A percentile compares a stretch with the other conserved stretches of the same genome.
Evolutionary conservation across 2,113 vertebrate species (phyloP).

Genomic region (Plecturocebus donacophilus): DNA sequence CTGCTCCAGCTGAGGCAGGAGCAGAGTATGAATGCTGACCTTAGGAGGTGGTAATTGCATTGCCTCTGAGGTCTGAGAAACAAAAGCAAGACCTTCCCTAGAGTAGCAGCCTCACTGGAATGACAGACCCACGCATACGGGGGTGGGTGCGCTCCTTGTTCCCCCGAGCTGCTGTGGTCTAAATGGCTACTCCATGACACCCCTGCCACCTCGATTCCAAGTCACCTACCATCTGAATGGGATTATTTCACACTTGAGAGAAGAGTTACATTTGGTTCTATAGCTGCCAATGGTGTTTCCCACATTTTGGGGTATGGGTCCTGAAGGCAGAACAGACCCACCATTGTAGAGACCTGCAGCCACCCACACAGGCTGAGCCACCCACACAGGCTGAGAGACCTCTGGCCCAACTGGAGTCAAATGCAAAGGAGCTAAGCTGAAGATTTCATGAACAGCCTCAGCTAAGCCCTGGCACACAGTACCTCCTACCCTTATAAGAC

Average conservation of each 20-base stretch:
- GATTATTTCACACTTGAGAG: too few species aligned
- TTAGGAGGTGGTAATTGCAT: accelerated
- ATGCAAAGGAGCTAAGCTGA: accelerated
- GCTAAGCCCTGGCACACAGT: accelerated
- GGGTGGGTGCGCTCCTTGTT: not conserved
- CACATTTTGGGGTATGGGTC: not conserved
- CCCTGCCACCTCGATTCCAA: accelerated
- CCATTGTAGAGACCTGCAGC: not conserved
- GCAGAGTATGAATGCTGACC: accelerated
- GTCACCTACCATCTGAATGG: accelerated
- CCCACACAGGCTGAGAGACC: not conserved
- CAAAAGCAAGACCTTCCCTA: too few species aligned
- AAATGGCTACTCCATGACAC: not conserved
- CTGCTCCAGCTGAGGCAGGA: not conserved
- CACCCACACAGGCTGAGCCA: not conserved
- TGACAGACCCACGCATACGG: not conserved
- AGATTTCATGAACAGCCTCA: not conserved
- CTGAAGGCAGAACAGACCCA: not conserved
- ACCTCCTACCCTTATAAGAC: not conserved
- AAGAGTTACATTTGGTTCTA: not conserved
- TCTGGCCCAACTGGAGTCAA: not conserved
- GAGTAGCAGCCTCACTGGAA: not conserved
- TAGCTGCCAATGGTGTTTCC: not conserved
- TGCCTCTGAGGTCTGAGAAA: not conserved
- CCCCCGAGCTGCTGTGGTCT: not conserved